Conservation (phyloP, 2,113 vertebrate genomes). For the Ifrita kowaldi region DNA sequence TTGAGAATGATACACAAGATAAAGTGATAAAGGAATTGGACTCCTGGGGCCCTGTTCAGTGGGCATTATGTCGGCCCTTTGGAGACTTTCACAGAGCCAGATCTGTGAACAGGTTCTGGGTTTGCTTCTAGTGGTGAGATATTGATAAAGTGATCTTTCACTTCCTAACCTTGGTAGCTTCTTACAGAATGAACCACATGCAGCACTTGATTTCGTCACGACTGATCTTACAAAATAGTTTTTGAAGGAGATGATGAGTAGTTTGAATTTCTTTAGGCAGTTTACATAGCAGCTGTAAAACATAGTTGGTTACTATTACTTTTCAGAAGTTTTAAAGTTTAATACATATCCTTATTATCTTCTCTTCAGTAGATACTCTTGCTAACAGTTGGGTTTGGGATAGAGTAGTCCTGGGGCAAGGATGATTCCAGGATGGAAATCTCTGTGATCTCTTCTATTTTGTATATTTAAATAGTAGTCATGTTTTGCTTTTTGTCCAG, state of each 20-base stretch:
- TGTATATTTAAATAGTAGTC: not conserved
- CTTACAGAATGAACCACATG: not conserved
- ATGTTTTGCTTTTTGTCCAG: not conserved
- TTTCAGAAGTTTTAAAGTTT: not conserved
- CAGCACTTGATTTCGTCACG: not conserved
- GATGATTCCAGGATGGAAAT: not conserved
- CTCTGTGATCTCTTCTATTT: not conserved
- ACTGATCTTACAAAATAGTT: not conserved
- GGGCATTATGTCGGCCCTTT: not conserved
- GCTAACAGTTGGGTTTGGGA: not conserved
- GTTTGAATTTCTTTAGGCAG: not conserved
- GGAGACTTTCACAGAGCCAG: not conserved
- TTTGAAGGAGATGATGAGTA: not conserved
- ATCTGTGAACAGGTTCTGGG: not conserved
- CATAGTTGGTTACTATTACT: not conserved
- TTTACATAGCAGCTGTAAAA: not conserved
- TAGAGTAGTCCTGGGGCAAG: not conserved
- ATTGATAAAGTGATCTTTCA: not conserved
- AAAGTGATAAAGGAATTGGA: not conserved
- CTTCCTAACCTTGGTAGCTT: not conserved
- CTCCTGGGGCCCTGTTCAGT: not conserved
- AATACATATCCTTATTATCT: not conserved
- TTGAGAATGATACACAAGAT: not conserved
- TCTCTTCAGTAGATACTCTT: not conserved
- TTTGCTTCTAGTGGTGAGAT: not conserved